These are phyloP conservation scores for Sinonovacula constricta DNA, from an alignment of 1,140 invertebrate species.

Conservation along the genomic window DNA sequence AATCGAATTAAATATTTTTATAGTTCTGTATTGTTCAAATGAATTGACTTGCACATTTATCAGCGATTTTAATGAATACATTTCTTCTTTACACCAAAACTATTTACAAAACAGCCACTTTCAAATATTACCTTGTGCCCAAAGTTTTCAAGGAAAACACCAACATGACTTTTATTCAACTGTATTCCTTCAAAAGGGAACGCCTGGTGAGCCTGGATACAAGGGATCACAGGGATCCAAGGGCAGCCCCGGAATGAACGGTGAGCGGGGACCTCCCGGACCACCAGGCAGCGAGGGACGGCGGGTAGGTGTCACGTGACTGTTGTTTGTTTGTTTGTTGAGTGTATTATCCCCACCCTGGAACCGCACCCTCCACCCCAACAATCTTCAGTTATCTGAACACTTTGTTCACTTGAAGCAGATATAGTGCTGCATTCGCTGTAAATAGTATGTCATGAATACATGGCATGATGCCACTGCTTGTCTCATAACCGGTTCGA, in stretches of 20 bases:
- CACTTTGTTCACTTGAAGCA: no score
- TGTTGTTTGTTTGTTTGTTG: background rate
- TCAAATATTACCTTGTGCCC: no score
- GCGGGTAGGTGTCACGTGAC: conserved; percentile 63
- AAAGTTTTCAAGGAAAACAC: no score
- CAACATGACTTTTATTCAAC: background rate
- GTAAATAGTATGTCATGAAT: no score
- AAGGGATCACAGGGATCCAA: conserved; percentile 65
- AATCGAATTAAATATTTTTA: no score
- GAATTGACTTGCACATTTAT: no score
- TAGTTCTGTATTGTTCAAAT: no score
- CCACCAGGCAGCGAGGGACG: conserved; percentile 62
- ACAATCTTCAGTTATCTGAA: background rate
- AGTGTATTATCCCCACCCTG: no score
- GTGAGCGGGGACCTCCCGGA: conserved; percentile 66
- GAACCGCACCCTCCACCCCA: no score
- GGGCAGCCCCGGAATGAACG: conserved; percentile 62
- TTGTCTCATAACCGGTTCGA: background rate
- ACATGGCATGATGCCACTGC: background rate
- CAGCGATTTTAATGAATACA: background rate
- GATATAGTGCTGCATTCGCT: background rate
- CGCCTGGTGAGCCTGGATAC: conserved; percentile 62
- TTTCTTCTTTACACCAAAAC: background rate
- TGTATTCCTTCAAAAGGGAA: conserved; percentile 54
- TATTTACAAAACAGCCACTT: no score